A percentile compares a stretch with the other conserved stretches of the same genome.
phyloP scores from a whole-genome alignment of 2,888 invertebrate species.

The Achlya flavicornis region DNA sequence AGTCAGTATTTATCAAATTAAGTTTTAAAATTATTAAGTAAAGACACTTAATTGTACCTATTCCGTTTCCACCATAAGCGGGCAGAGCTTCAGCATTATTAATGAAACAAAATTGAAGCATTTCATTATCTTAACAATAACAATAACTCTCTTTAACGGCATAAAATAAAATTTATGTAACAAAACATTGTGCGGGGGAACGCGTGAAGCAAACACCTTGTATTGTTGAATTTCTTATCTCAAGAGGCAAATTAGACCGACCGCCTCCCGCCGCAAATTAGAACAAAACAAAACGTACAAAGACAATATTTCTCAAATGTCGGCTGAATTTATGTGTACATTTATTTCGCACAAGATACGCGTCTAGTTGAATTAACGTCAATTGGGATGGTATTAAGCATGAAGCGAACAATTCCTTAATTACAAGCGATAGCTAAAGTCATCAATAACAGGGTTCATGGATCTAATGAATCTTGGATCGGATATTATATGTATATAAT shows the following conservation, averaged over 20 bases:
- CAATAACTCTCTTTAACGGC: slow-evolving; percentile 48
- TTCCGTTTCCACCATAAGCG: background rate
- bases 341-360: slow-evolving; percentile 38
- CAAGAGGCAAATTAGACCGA: slow-evolving; percentile 48
- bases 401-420: background rate
- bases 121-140: slow-evolving; percentile 41
- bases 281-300: slow-evolving; percentile 53
- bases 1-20: too few species aligned
- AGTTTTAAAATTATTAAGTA: too few species aligned
- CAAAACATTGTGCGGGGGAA: slow-evolving; percentile 43
- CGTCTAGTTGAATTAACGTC: slow-evolving; percentile 20
- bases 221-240: slow-evolving; percentile 57
- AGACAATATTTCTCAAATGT: slow-evolving; percentile 43
- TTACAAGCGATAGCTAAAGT: slow-evolving; percentile 3
- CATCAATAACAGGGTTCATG: slow-evolving; percentile 2
- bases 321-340: slow-evolving; percentile 38
- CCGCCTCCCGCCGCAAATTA: slow-evolving; percentile 49
- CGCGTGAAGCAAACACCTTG: slow-evolving; percentile 53
- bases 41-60: background rate
- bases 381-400: slow-evolving; percentile 16
- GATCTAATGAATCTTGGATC: background rate
- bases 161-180: slow-evolving; percentile 45
- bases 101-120: slow-evolving; percentile 29
- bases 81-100: slow-evolving; percentile 7
- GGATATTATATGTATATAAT: background rate